phyloP scores from a whole-genome alignment of 2,888 invertebrate genomes.

The Perizoma flavofasciatum region DNA sequence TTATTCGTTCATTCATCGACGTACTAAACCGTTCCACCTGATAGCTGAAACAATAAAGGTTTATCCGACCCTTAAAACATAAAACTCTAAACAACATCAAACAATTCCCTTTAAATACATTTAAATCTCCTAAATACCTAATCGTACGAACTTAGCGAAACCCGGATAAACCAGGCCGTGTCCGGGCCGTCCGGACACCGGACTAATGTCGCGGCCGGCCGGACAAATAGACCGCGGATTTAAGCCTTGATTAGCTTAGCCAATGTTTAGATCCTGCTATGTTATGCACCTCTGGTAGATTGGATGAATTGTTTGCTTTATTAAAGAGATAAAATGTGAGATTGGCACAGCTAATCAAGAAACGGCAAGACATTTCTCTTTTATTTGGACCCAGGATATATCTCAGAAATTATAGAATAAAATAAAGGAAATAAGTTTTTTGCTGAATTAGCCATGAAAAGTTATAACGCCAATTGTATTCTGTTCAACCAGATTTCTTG shows the following conservation, averaged over 20 bases:
- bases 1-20: neutral
- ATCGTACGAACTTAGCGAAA: slow-evolving; percentile 42
- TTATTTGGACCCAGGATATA: neutral
- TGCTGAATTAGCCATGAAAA: too few relatives aligned
- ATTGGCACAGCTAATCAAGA: neutral
- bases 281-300: slow-evolving; percentile 72
- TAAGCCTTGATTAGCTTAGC: slow-evolving; percentile 76
- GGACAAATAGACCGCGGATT: slow-evolving; percentile 72
- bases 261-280: slow-evolving; percentile 64
- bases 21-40: slow-evolving; percentile 5
- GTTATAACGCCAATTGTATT: too few relatives aligned
- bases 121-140: slow-evolving; percentile 44
- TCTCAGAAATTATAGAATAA: neutral
- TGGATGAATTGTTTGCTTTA: slow-evolving; percentile 36
- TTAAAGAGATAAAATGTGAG: slow-evolving; percentile 16
- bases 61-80: slow-evolving; percentile 35
- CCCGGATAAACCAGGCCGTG: slow-evolving; percentile 44
- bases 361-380: neutral
- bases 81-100: slow-evolving; percentile 39
- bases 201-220: slow-evolving; percentile 75
- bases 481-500: too few relatives aligned
- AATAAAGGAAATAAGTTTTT: too few relatives aligned
- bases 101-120: slow-evolving; percentile 41
- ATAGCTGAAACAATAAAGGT: slow-evolving; percentile 27
- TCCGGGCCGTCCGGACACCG: slow-evolving; percentile 59